Evolutionary conservation across 2,113 vertebrate species (phyloP).

Genomic region (Mastomys coucha): DNA sequence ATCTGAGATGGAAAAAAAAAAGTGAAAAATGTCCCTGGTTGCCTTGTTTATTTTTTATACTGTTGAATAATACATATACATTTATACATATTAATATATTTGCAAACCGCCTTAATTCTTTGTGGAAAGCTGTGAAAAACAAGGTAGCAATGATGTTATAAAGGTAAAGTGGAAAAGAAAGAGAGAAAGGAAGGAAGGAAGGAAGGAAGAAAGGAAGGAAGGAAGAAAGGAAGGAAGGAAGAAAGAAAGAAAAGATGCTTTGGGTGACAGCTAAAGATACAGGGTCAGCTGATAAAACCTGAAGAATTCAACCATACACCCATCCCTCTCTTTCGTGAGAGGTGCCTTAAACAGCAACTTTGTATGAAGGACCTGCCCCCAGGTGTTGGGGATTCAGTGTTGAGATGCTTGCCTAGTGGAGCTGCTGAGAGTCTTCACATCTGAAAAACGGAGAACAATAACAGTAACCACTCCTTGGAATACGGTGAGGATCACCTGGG

Average conservation of each 20-base stretch:
- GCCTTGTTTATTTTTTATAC: conserved; percentile 33
- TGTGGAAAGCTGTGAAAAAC: conserved; percentile 21
- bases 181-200: background rate
- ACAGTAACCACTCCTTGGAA: background rate
- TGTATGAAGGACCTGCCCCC: background rate
- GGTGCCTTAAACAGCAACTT: background rate
- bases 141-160: background rate
- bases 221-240: too few species aligned
- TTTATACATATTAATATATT: conserved; percentile 41
- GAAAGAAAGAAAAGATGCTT: background rate
- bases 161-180: background rate
- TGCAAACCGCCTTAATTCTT: conserved; percentile 11
- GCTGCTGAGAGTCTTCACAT: background rate
- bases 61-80: conserved; percentile 35
- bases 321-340: background rate
- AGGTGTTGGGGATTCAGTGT: background rate
- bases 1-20: conserved; percentile 23
- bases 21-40: background rate
- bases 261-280: background rate
- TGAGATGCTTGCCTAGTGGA: background rate
- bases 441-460: background rate
- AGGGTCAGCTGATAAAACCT: background rate
- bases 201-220: too few species aligned
- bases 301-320: background rate
- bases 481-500: background rate